phyloP scores from a whole-genome alignment of 2,113 vertebrate species.

The Festucalex cinctus region DNA sequence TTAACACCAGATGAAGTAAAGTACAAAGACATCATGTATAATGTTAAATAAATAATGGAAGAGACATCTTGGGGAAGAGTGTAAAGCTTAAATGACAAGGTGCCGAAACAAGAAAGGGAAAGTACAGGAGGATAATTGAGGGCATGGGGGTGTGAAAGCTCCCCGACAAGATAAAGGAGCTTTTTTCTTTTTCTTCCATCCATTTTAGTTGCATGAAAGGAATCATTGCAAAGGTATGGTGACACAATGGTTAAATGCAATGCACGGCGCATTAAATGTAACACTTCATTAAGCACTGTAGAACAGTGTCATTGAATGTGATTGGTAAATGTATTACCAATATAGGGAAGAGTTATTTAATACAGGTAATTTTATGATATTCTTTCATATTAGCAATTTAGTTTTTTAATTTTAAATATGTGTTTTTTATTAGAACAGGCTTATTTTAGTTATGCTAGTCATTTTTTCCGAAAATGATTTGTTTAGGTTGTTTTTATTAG shows the following conservation, averaged over 20 bases:
- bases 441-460: no score
- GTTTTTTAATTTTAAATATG: no score
- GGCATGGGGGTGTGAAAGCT: slow-evolving; percentile 32
- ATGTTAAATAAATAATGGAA: background rate
- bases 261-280: background rate
- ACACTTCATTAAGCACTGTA: background rate
- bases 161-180: slow-evolving; percentile 11
- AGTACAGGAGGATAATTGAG: slow-evolving; percentile 48
- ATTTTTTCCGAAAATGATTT: no score
- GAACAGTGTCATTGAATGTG: background rate
- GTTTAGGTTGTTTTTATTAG: no score
- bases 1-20: background rate
- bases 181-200: slow-evolving; percentile 5
- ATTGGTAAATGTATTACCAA: no score
- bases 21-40: background rate
- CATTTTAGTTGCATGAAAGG: background rate
- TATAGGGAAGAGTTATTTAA: no score
- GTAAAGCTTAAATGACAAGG: slow-evolving; percentile 41
- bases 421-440: no score
- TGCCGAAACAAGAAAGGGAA: slow-evolving; percentile 21
- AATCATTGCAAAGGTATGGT: background rate
- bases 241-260: background rate
- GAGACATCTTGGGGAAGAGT: background rate
- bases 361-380: no score
- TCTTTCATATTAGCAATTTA: no score